Evolutionary conservation across 2,113 vertebrate species (phyloP), one percentile per base, ranked within the genome.

Genomic region (Psittacara wagleri): DNA sequence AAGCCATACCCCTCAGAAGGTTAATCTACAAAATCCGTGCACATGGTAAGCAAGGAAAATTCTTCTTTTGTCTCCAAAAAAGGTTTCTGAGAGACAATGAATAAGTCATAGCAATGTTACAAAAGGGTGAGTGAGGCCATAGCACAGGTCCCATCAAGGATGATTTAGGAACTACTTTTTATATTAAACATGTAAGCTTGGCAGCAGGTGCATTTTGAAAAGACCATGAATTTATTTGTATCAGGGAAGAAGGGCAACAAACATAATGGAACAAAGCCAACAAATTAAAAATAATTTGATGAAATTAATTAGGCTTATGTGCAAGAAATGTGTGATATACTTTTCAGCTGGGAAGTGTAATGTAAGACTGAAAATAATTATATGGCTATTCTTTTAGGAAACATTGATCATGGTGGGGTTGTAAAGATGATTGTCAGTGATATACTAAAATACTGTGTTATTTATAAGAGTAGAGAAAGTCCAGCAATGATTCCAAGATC

Each of bases 261-360:
- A 92, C 69, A 67, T 64, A 70, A 75, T 92, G 94, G 90, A 96
- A 74, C 48, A 84, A 54, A 97, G 96, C 95, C 94, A 97, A 80
- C 68, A 64, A 91, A 89, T 96, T 96, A 95, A 94, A 89, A 97
- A 96, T 93, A 95, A 92, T 98, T 96, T 97, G 92, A 87, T 48
- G 29, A 96, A 96, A 97, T 97, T 97, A 97, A 97, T 90, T 93
- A 94, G 91, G 94, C 44, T 97, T 95, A 94, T 70, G 75, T 67
- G 62, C 69, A 73, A 94, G 78, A 81, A 95, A 93, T 48, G 24
- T 64, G 57, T 70, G 87, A 94, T 97, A 94, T 64, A 49, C 78
- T 96, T 97, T 93, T 63, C 63, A 76, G 29, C 74, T 57, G 94
- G 79, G 63, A 81, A 86, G 73, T 78, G 81, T 57, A 87, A 90